Percentiles rank a stretch among this genome's conserved stretches.
Evolutionary conservation across 2,113 vertebrate species (phyloP).

Genomic region (Pachycephala philippinensis): DNA sequence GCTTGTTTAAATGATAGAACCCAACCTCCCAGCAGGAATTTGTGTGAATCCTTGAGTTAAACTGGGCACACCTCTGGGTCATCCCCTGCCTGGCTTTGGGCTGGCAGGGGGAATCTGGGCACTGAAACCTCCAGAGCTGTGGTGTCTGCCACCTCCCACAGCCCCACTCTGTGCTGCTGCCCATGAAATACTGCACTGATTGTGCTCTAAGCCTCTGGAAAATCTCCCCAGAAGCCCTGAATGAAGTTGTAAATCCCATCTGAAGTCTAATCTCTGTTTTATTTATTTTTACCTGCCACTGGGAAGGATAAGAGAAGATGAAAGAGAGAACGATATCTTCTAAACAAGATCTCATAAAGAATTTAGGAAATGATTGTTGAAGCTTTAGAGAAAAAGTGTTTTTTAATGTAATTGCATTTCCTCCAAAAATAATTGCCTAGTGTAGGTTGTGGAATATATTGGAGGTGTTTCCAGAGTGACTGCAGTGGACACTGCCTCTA

Average conservation of each 20-base stretch:
- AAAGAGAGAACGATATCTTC: not conserved
- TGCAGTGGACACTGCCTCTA: not conserved
- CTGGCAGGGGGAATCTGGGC: not conserved
- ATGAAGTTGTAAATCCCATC: not conserved
- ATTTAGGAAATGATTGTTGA: not conserved
- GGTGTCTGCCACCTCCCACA: not conserved
- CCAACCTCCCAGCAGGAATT: not conserved
- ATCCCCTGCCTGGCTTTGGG: not conserved
- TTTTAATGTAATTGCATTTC: not conserved
- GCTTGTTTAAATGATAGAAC: not conserved
- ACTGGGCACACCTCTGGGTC: not conserved
- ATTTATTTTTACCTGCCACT: not conserved
- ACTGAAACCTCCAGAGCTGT: not conserved
- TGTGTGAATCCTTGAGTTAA: not conserved
- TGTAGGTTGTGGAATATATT: not conserved
- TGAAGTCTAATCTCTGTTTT: not conserved
- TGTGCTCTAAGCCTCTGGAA: not conserved
- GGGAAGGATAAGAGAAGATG: not conserved
- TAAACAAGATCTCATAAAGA: not conserved
- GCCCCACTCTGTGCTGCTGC: fast-evolving
- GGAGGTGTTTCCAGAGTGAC: not conserved
- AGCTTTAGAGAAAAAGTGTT: not conserved
- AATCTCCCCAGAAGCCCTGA: not conserved
- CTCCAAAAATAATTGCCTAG: not conserved
- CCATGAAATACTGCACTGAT: not conserved